Evolutionary conservation across 2,113 vertebrate species (phyloP).

Genomic region (Pipa parva): DNA sequence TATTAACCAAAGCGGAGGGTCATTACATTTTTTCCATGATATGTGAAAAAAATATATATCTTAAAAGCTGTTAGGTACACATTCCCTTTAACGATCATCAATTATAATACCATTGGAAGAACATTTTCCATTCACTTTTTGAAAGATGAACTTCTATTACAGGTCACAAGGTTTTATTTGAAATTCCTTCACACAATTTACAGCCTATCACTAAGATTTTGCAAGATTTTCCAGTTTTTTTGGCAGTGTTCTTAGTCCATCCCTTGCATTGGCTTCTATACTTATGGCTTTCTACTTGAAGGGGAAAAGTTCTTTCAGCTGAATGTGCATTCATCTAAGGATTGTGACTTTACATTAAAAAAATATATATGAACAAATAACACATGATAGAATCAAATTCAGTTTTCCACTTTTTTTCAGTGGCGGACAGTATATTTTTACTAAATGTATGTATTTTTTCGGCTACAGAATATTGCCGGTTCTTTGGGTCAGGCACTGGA

Average conservation of each 20-base stretch:
- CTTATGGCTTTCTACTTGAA: background rate
- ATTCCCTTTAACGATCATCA: background rate
- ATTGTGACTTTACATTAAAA: background rate
- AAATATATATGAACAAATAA: no score
- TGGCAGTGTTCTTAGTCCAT: background rate
- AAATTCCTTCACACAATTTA: conserved; percentile 30
- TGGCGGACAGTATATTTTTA: no score
- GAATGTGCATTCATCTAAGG: background rate
- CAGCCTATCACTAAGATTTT: conserved; percentile 17
- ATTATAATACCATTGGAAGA: conserved; percentile 9
- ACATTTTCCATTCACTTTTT: background rate
- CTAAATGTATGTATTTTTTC: no score
- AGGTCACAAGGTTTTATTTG: conserved; percentile 23
- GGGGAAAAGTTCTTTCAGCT: background rate
- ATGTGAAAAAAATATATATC: background rate
- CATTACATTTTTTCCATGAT: background rate
- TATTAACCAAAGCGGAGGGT: background rate
- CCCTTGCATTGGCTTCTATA: background rate
- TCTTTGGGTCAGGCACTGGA: no score
- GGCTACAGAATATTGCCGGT: no score
- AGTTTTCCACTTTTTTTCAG: no score
- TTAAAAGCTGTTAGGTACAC: background rate
- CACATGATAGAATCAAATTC: no score
- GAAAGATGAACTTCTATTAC: conserved; percentile 19
- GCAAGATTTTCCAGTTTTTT: conserved; percentile 19